These are phyloP conservation scores for Chamaea fasciata DNA, from an alignment of 2,113 vertebrate genomes.

Conservation along the genomic window DNA sequence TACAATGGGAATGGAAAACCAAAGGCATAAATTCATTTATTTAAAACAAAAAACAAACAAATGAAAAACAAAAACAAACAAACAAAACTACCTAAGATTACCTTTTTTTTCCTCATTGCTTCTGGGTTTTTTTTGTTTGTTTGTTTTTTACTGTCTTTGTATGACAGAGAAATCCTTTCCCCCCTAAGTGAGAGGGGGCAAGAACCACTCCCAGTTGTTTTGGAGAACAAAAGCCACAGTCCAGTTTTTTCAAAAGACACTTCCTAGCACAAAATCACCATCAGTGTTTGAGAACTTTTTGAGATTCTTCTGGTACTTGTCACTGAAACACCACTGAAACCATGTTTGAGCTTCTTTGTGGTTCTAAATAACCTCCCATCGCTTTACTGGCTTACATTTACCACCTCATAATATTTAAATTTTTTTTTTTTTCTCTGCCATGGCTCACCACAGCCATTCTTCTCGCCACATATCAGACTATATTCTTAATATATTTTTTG, in stretches of 20 bases:
- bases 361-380: background rate
- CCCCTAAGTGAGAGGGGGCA: background rate
- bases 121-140: background rate
- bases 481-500: background rate
- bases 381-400: background rate
- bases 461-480: background rate
- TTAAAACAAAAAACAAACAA: background rate
- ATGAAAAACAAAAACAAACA: background rate
- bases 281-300: background rate
- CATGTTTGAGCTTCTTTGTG: background rate
- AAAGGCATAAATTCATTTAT: background rate
- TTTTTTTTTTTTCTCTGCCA: background rate
- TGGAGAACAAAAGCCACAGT: background rate
- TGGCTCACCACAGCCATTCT: background rate
- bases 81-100: background rate
- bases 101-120: background rate
- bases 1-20: background rate
- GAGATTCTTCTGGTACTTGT: background rate
- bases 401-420: background rate
- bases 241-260: background rate
- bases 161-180: background rate
- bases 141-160: background rate
- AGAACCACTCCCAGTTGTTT: background rate
- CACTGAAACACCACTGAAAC: background rate
- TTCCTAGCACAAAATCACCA: background rate